Conservation (phyloP, 2,113 vertebrate genomes). For the Salminus brasiliensis region DNA sequence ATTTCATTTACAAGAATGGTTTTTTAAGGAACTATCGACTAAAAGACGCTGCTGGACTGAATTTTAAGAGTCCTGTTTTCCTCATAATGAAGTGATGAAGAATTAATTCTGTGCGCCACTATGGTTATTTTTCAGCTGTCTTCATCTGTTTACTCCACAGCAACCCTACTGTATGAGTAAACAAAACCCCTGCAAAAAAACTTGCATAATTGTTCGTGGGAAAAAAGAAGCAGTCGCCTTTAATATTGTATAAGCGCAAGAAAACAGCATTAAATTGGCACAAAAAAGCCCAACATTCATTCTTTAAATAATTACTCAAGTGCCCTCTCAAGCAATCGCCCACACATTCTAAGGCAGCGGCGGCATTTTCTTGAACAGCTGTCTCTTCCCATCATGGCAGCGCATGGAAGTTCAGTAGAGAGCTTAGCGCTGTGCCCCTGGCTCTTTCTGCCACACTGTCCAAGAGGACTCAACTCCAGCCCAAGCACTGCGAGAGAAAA, state of each 20-base stretch:
- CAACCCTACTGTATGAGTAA: neutral
- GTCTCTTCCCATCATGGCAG: slow-evolving; percentile 31
- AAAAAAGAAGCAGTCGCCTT: neutral
- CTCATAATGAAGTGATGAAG: too few species aligned
- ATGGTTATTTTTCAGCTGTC: neutral
- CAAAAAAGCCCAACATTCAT: slow-evolving; percentile 1
- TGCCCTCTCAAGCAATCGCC: slow-evolving; percentile 10
- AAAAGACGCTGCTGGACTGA: too few species aligned
- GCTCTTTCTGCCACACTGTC: slow-evolving; percentile 24
- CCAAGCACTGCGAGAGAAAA: slow-evolving; percentile 7
- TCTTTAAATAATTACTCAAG: slow-evolving; percentile 18
- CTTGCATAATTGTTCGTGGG: neutral
- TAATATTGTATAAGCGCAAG: neutral
- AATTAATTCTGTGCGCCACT: too few species aligned
- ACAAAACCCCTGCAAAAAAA: neutral
- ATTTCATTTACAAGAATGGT: too few species aligned
- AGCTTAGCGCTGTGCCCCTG: slow-evolving; percentile 12
- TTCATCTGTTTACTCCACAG: too few species aligned
- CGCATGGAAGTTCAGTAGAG: slow-evolving; percentile 7
- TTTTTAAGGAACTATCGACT: too few species aligned
- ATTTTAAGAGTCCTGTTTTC: too few species aligned
- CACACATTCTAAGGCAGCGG: slow-evolving; percentile 15
- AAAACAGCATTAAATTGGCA: neutral
- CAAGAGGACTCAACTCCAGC: slow-evolving; percentile 25
- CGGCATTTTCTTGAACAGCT: slow-evolving; percentile 33